Conservation (phyloP, 2,888 invertebrate species). For the Achlya flavicornis region DNA sequence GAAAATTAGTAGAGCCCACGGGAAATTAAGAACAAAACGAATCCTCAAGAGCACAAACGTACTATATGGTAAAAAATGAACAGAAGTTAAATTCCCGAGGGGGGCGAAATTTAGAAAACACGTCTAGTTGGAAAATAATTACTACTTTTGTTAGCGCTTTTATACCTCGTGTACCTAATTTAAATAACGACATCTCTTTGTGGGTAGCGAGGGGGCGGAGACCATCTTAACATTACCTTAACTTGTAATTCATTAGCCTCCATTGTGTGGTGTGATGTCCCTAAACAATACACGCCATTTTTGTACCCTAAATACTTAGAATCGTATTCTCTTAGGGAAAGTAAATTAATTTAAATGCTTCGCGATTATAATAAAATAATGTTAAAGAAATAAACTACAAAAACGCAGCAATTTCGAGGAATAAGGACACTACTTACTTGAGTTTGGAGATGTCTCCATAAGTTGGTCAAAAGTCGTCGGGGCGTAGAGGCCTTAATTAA, state of each 20-base stretch:
- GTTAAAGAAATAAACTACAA: too few species aligned
- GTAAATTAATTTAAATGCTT: background rate
- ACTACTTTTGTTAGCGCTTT: constrained; percentile 1
- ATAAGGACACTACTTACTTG: too few species aligned
- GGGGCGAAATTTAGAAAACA: constrained; percentile 1
- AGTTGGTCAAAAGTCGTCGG: too few species aligned
- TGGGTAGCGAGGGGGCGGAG: background rate
- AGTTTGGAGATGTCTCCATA: too few species aligned
- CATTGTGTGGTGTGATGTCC: constrained; percentile 13
- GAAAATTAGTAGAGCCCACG: background rate
- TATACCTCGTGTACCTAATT: background rate
- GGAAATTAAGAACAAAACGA: background rate
- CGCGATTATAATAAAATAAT: background rate
- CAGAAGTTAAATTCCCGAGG: background rate
- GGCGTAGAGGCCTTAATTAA: too few species aligned
- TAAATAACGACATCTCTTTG: constrained; percentile 6
- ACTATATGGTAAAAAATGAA: background rate
- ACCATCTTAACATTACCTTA: constrained; percentile 17
- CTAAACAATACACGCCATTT: constrained; percentile 5
- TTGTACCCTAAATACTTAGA: background rate
- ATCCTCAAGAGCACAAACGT: background rate
- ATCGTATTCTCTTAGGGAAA: background rate
- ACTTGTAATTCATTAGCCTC: constrained; percentile 25
- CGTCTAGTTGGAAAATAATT: background rate
- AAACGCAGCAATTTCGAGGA: too few species aligned